These are phyloP conservation scores for Austrofundulus limnaeus DNA, from an alignment of 2,113 vertebrate genomes.

Conservation along the genomic window DNA sequence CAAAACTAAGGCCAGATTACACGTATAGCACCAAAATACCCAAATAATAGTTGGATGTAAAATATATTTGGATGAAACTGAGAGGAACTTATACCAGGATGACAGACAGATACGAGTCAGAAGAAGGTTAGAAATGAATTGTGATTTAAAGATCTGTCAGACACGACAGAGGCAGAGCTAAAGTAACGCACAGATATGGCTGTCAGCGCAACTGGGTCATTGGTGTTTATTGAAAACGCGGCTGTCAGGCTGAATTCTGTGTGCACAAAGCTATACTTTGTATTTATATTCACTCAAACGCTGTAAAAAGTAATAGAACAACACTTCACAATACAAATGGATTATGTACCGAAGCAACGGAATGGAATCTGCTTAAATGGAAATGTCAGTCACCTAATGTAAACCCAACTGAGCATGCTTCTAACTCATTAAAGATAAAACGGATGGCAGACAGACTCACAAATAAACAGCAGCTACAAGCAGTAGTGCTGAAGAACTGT, in stretches of 20 bases:
- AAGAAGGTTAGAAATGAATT: neutral
- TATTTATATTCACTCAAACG: neutral
- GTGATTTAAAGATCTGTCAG: slow-evolving; percentile 6
- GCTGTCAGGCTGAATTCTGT: slow-evolving; percentile 1
- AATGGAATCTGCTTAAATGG: neutral
- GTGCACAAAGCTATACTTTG: neutral
- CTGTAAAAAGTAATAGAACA: neutral
- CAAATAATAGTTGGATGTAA: neutral
- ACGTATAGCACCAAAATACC: neutral
- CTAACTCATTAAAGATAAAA: slow-evolving; percentile 1
- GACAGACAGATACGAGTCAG: neutral
- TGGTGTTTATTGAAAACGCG: neutral
- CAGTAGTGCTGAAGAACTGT: neutral
- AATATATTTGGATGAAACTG: neutral
- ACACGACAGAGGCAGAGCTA: slow-evolving; percentile 4
- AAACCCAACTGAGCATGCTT: neutral
- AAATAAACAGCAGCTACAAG: neutral
- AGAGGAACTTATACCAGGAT: neutral
- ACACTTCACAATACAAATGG: neutral
- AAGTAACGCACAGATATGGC: neutral
- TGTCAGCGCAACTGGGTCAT: slow-evolving; percentile 7
- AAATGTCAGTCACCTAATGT: neutral
- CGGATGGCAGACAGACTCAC: neutral
- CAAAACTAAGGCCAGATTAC: neutral
- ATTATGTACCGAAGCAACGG: neutral